Conservation (phyloP, 2,888 invertebrate genomes). For the Protonemura montana region DNA sequence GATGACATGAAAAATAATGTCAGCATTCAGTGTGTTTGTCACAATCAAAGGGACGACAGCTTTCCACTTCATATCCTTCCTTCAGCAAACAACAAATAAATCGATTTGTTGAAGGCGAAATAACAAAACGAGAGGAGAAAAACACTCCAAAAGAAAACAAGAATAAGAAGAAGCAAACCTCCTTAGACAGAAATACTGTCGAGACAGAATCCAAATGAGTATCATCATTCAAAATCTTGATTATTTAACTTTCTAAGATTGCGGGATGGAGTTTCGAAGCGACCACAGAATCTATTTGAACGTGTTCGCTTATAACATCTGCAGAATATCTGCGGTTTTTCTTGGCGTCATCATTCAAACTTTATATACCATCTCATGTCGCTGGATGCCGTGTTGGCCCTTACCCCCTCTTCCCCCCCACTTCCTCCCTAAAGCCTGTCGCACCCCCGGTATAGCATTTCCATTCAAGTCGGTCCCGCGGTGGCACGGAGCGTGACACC, state of each 20-base stretch:
- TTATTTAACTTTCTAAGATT: constrained; percentile 7
- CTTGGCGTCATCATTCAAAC: constrained; percentile 12
- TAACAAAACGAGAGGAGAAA: neutral
- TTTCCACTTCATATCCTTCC: neutral
- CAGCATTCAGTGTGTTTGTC: neutral
- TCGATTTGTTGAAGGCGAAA: constrained; percentile 5
- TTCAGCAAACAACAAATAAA: neutral
- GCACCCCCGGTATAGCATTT: neutral
- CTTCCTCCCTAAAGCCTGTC: neutral
- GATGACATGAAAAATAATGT: constrained; percentile 12
- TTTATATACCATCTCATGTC: neutral
- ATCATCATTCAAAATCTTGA: constrained; percentile 12
- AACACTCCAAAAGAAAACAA: neutral
- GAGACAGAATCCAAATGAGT: neutral
- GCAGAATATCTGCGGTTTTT: constrained; percentile 2
- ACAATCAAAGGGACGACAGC: neutral
- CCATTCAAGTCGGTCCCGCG: constrained; percentile 4
- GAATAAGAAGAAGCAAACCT: neutral
- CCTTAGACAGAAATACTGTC: neutral
- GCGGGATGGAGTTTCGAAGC: neutral
- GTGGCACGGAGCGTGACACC: neutral
- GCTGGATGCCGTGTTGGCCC: neutral
- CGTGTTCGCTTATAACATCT: constrained; percentile 7
- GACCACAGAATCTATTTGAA: constrained; percentile 12
- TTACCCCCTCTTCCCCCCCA: neutral